Evolutionary conservation across 1,140 invertebrate species (phyloP).

Genomic region (Drosophila obscura): DNA sequence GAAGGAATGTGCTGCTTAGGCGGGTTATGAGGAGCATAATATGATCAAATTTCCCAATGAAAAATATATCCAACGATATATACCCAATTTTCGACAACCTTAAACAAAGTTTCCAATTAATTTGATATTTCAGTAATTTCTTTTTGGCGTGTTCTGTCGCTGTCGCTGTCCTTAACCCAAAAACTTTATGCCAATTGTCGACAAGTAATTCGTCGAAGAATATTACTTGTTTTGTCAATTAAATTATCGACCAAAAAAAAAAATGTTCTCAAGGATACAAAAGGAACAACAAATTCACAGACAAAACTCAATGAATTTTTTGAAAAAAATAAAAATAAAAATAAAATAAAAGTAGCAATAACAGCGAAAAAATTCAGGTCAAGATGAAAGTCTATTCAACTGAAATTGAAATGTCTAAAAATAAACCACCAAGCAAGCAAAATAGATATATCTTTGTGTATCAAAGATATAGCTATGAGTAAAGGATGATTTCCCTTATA

Average conservation of each 20-base stretch:
- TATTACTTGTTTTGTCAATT: slow-evolving; percentile 27
- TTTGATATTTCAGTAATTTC: slow-evolving; percentile 16
- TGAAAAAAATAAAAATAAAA: slow-evolving; percentile 39
- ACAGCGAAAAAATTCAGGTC: slow-evolving; percentile 45
- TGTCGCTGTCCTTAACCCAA: slow-evolving; percentile 36
- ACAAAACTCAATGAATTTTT: slow-evolving; percentile 32
- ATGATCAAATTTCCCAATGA: neutral
- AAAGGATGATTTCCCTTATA: slow-evolving; percentile 31
- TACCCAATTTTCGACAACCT: neutral
- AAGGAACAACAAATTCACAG: slow-evolving; percentile 11
- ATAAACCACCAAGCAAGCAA: slow-evolving; percentile 22
- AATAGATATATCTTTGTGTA: slow-evolving; percentile 4
- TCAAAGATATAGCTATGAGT: neutral
- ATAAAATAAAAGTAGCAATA: slow-evolving; percentile 21
- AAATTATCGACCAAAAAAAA: slow-evolving; percentile 27
- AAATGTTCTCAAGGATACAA: slow-evolving; percentile 35
- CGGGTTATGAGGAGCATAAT: neutral
- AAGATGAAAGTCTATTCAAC: slow-evolving; percentile 54
- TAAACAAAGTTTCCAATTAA: slow-evolving; percentile 1
- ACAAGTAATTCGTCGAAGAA: slow-evolving; percentile 4
- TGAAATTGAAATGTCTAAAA: slow-evolving; percentile 20
- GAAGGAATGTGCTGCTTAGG: too few relatives aligned
- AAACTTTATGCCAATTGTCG: slow-evolving; percentile 15
- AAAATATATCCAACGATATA: neutral
- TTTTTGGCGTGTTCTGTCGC: slow-evolving; percentile 18